A percentile compares a stretch with the other conserved stretches of the same genome.
Evolutionary conservation across 2,797 vertebrate genomes (phyloP).

Genomic region (Catostomus latipinnis): DNA sequence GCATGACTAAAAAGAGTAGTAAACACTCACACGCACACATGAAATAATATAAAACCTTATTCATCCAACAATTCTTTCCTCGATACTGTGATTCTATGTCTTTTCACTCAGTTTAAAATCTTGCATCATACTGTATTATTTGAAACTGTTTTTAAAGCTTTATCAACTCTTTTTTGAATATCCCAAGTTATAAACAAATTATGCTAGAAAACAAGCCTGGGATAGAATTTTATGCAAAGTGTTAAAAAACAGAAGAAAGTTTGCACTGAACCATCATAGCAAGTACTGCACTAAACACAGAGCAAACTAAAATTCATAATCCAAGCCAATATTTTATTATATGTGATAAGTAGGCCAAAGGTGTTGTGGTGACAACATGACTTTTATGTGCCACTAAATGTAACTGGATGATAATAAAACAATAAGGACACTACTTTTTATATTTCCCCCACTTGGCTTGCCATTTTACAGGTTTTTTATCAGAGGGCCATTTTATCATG

Average conservation of each 20-base stretch:
- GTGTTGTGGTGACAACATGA: not conserved
- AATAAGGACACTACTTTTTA: too few relatives aligned
- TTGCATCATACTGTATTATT: not conserved
- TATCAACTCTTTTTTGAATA: slow-evolving; percentile 27
- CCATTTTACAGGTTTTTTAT: not conserved
- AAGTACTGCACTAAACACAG: slow-evolving; percentile 7
- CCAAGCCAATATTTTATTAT: not conserved
- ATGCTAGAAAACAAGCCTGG: not conserved
- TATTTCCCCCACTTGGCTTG: not conserved
- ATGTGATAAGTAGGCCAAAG: too few relatives aligned
- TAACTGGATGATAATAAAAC: too few relatives aligned
- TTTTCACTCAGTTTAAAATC: slow-evolving; percentile 9
- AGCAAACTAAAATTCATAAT: slow-evolving; percentile 5
- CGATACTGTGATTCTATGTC: slow-evolving; percentile 73
- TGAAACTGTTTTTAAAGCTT: not conserved
- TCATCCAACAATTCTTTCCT: slow-evolving; percentile 54
- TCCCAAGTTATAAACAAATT: slow-evolving; percentile 40
- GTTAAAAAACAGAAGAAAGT: not conserved
- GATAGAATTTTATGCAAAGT: slow-evolving; percentile 27
- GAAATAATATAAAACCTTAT: slow-evolving; percentile 66
- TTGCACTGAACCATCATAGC: not conserved
- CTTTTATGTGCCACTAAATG: too few relatives aligned
- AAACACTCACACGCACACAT: slow-evolving; percentile 47
- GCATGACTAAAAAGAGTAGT: slow-evolving; percentile 56
- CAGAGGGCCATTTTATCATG: not conserved